Conservation (phyloP, 2,797 vertebrate genomes). For the Helostoma temminkii region DNA sequence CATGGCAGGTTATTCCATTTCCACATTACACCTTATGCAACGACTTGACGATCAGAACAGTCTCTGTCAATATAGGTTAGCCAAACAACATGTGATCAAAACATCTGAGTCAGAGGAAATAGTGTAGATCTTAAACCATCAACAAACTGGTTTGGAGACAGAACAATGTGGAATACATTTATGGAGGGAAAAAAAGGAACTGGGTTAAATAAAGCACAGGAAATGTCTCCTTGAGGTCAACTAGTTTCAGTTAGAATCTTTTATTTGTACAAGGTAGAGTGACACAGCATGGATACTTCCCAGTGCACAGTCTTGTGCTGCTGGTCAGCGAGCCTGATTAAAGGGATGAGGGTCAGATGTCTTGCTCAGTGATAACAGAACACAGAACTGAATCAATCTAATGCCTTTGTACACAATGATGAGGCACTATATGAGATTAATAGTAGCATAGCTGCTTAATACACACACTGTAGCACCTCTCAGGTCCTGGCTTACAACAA, state of each 20-base stretch:
- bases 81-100: constrained; percentile 8
- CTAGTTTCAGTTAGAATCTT: constrained; percentile 12
- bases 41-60: constrained; percentile 1
- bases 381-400: background rate
- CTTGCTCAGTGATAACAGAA: accelerated
- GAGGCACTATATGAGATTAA: no score
- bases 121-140: background rate
- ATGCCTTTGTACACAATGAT: no score
- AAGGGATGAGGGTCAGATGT: accelerated
- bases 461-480: no score
- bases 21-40: constrained; percentile 5
- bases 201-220: constrained; percentile 1
- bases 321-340: background rate
- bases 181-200: background rate
- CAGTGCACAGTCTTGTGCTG: background rate
- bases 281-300: constrained; percentile 29
- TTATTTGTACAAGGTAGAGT: constrained; percentile 14
- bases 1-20: constrained; percentile 48
- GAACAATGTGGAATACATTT: background rate
- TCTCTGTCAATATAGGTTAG: background rate
- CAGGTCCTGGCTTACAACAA: background rate
- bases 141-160: background rate
- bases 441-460: no score
- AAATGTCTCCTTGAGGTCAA: constrained; percentile 26
- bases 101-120: constrained; percentile 8